Evolutionary conservation across 2,797 vertebrate species (phyloP).

Genomic region (Paguma larvata): DNA sequence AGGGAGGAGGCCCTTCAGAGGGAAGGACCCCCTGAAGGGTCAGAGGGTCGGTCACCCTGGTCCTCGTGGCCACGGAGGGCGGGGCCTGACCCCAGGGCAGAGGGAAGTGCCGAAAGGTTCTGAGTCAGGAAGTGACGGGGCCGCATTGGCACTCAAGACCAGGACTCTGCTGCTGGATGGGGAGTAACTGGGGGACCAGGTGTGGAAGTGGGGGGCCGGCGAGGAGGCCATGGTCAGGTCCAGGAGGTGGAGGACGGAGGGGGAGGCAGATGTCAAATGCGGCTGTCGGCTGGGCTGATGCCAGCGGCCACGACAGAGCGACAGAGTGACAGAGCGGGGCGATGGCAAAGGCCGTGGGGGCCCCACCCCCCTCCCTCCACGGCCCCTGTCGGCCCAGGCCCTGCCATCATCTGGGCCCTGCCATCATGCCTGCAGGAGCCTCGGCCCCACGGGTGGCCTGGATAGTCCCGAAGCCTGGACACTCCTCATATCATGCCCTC

Average conservation of each 20-base stretch:
- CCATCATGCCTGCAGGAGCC: neutral
- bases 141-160: rapidly evolving
- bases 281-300: neutral
- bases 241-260: rapidly evolving
- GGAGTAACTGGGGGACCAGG: neutral
- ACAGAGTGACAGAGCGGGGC: rapidly evolving
- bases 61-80: rapidly evolving
- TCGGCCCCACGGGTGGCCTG: neutral
- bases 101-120: neutral
- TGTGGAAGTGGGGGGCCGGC: neutral
- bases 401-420: neutral
- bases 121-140: neutral
- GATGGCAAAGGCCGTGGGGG: rapidly evolving
- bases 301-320: rapidly evolving
- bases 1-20: neutral
- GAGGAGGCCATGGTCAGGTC: neutral
- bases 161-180: neutral
- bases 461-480: neutral
- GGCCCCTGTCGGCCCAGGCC: neutral
- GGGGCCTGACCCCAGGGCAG: neutral
- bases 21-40: neutral
- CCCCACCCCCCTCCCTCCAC: neutral
- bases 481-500: rapidly evolving
- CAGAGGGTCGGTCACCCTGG: neutral
- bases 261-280: neutral